These are phyloP conservation scores for Cinclus mexicanus DNA, from an alignment of 2,113 vertebrate genomes.

Conservation along the genomic window DNA sequence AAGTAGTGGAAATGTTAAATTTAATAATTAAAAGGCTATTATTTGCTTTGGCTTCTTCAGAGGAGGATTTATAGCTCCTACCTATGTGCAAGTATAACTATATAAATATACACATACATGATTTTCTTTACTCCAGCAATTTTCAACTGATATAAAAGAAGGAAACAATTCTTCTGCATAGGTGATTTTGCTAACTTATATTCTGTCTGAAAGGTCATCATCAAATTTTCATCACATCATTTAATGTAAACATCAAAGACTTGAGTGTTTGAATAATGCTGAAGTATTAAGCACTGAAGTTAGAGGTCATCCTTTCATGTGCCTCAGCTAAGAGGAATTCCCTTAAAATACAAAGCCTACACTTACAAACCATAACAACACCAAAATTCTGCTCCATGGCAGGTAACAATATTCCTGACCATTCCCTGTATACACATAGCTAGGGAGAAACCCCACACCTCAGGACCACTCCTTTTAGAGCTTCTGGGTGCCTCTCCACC, in stretches of 20 bases:
- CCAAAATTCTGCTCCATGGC: neutral
- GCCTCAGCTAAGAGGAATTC: neutral
- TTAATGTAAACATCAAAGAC: neutral
- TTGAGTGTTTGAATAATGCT: neutral
- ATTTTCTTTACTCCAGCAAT: neutral
- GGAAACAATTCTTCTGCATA: neutral
- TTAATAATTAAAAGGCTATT: neutral
- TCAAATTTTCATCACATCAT: neutral
- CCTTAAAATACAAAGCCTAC: neutral
- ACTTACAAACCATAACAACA: neutral
- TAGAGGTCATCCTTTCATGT: neutral
- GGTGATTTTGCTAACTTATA: neutral
- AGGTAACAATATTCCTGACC: neutral
- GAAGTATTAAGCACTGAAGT: neutral
- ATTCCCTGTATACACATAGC: neutral
- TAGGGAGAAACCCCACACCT: neutral
- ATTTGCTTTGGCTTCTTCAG: neutral
- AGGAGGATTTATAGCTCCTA: neutral
- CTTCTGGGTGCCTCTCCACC: neutral
- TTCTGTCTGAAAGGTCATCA: neutral
- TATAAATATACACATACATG: accelerated
- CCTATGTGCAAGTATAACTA: neutral
- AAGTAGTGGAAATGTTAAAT: neutral
- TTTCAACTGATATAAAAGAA: neutral
- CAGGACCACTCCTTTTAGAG: neutral